Evolutionary conservation across 53 echinoderm and acorn worm species (phyloP).

Genomic region (Stichopus horrens): DNA sequence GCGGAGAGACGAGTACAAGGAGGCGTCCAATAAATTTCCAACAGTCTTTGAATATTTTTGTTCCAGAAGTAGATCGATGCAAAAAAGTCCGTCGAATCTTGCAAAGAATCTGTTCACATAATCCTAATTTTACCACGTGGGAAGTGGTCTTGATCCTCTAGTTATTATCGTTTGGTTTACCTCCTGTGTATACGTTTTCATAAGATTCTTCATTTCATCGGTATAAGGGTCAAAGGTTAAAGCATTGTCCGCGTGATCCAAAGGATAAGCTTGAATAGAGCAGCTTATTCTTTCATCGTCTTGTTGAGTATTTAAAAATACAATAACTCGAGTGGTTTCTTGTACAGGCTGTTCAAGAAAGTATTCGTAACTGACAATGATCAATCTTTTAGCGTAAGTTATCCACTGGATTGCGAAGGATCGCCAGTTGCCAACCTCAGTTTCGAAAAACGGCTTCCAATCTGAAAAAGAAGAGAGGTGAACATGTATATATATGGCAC

Average conservation of each 20-base stretch:
- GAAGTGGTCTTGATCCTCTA: conserved; percentile 14
- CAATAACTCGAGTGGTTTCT: conserved; percentile 58
- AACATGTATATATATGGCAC: neutral
- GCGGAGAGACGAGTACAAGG: too few relatives aligned
- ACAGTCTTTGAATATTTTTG: too few relatives aligned
- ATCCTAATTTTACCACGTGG: conserved; percentile 4
- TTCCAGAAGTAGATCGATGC: too few relatives aligned
- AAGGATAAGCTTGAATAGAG: conserved; percentile 67
- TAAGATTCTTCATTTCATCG: conserved; percentile 26
- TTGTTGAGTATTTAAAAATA: conserved; percentile 59
- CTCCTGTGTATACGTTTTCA: conserved; percentile 19
- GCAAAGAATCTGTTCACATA: too few relatives aligned
- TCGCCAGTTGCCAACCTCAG: conserved; percentile 54
- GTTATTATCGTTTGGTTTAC: conserved; percentile 39
- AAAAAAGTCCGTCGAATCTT: too few relatives aligned
- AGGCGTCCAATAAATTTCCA: too few relatives aligned
- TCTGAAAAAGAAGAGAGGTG: neutral
- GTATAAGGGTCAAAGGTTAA: conserved; percentile 35
- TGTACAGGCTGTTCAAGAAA: conserved; percentile 54
- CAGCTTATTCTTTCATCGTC: conserved; percentile 55
- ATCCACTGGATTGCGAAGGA: conserved; percentile 68
- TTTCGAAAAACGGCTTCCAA: conserved; percentile 33
- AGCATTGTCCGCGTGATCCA: conserved; percentile 5
- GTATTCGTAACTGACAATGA: conserved; percentile 67
- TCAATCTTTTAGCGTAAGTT: conserved; percentile 51